A percentile compares a stretch with the other conserved stretches of the same genome.
Conservation (phyloP, 1,140 invertebrate genomes). For the Drosophila jambulina region DNA sequence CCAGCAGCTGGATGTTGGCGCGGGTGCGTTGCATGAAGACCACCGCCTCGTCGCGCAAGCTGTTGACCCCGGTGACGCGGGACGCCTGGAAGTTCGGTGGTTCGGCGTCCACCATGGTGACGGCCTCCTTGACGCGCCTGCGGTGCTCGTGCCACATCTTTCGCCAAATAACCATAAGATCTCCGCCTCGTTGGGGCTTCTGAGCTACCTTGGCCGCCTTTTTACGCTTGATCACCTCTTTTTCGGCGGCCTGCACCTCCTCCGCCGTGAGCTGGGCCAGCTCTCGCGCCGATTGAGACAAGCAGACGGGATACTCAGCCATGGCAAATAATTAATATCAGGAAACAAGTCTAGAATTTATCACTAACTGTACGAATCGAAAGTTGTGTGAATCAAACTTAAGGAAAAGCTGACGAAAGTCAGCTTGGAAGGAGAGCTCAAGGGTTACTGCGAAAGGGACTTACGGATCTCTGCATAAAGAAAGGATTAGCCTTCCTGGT, state of each 20-base stretch:
- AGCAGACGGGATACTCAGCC: conserved; percentile 38
- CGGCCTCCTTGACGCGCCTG: conserved; percentile 33
- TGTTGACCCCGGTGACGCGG: conserved; percentile 36
- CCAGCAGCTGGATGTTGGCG: conserved; percentile 58
- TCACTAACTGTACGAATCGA: not conserved
- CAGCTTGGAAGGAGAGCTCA: not conserved
- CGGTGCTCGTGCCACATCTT: conserved; percentile 65
- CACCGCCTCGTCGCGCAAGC: conserved; percentile 45
- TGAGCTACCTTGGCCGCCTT: conserved; percentile 6
- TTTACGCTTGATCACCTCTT: not conserved
- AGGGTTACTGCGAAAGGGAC: not conserved
- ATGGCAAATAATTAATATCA: not conserved
- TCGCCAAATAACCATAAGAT: not conserved
- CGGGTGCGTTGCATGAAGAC: conserved; percentile 63
- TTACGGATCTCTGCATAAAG: not conserved
- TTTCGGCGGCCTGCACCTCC: conserved; percentile 2
- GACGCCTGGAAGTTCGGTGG: conserved; percentile 46
- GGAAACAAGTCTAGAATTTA: conserved; percentile 16
- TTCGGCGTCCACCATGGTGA: conserved; percentile 37
- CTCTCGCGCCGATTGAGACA: conserved; percentile 3
- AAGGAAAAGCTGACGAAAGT: not conserved
- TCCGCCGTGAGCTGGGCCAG: conserved; percentile 15
- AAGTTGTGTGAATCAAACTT: not conserved
- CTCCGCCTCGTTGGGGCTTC: not conserved
- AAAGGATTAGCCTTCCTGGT: not conserved